Conservation (phyloP, 2,113 vertebrate species). For the Varanus komodoensis region DNA sequence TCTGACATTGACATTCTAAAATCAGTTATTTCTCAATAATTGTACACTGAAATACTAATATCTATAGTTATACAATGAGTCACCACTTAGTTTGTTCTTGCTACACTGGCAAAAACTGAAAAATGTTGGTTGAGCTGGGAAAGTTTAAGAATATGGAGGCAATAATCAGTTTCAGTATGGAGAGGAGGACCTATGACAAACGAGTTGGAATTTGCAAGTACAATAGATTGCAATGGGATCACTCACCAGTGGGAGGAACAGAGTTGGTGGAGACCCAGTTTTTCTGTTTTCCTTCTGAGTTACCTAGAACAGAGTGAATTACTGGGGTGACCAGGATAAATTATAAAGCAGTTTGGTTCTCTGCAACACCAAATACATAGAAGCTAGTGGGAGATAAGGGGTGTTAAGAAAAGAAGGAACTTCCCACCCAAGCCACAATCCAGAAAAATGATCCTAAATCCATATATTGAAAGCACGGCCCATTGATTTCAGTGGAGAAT, state of each 20-base stretch:
- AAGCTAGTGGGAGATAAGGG: constrained; percentile 41
- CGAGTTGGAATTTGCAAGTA: background rate
- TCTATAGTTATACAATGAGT: background rate
- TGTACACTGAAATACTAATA: background rate
- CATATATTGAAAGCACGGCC: background rate
- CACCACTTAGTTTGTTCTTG: background rate
- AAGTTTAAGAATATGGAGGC: background rate
- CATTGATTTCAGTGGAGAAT: background rate
- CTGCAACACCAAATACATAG: constrained; percentile 2
- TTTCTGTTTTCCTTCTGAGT: background rate
- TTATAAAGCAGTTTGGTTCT: background rate
- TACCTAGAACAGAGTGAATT: background rate
- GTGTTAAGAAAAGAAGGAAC: constrained; percentile 34
- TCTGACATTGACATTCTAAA: background rate
- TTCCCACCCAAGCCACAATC: background rate
- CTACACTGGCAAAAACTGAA: background rate
- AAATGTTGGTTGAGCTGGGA: background rate
- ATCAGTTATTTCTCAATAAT: background rate
- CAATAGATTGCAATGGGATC: background rate
- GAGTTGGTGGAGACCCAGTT: no score
- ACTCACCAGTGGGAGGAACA: background rate
- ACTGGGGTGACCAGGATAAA: constrained; percentile 1
- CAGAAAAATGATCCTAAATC: background rate
- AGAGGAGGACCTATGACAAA: background rate
- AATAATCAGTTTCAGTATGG: background rate